Base-by-base conservation (phyloP, 2,797 vertebrate species). In the Bradypodion ventrale region DNA sequence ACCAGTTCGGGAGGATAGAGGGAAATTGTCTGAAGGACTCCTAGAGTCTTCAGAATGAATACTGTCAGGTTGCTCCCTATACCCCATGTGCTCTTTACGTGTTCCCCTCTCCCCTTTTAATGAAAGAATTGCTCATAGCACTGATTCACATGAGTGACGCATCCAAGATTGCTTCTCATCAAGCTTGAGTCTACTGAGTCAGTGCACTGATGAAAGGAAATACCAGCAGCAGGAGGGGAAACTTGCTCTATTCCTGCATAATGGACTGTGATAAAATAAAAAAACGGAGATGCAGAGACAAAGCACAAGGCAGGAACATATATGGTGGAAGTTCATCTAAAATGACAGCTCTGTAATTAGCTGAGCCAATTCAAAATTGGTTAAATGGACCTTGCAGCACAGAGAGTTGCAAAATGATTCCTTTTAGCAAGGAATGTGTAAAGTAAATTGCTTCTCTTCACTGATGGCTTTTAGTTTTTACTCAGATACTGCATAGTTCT, bases 271-370 rank as follows among this genome's bases (percentile, higher is more conserved):
- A 0, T 1, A 66, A 78, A 68, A 59, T 56, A 56, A 56, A 19
- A n/a, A 15, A 68, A 35, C 35, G 87, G 37, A 0, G 9, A 60
- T 86, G 60, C 2, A 76, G 85, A 90, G 75, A 83, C 13, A 88
- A 88, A 89, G 89, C 83, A 89, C 78, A 0, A 32, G 85, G 87
- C 83, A 85, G 68, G 73, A 87, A 72, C 86, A 46, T 0, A 62
- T 32, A 32, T 13, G 4, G 27, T 0, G 74, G 79, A 90, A 83
- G 72, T 44, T 91, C 77, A 90, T 93, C 68, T 75, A 37, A 92
- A 90, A 90, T 86, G 93, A 92, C 91, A 91, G 91, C 90, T 91
- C 87, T 80, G 87, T 85, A 93, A 94, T 93, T 88, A 91, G 84
- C 83, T 85, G 80, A 89, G 23, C 74, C 1, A 68, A 87, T 88